Evolutionary conservation across 1,140 invertebrate species (phyloP).

Genomic region (Platyscapa corneri): DNA sequence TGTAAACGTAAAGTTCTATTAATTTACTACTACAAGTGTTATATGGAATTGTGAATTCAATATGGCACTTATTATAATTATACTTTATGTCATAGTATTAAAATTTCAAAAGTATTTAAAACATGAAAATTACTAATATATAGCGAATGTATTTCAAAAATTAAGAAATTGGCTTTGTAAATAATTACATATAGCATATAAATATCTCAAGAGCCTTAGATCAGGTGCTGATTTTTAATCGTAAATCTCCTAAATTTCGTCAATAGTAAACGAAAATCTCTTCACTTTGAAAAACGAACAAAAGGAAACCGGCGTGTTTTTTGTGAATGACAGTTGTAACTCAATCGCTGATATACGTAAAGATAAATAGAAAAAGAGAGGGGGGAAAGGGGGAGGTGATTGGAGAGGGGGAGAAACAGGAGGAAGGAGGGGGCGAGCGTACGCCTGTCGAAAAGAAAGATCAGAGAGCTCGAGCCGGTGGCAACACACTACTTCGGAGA

Average conservation of each 20-base stretch:
- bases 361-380: neutral
- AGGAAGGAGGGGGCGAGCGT: conserved; percentile 24
- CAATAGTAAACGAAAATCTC: conserved; percentile 16
- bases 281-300: conserved; percentile 29
- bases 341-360: conserved; percentile 27
- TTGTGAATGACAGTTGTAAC: neutral
- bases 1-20: conserved; percentile 12
- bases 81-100: conserved; percentile 36
- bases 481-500: conserved; percentile 66
- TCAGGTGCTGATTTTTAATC: conserved; percentile 48
- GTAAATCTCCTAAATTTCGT: conserved; percentile 37
- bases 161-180: conserved; percentile 46
- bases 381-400: neutral
- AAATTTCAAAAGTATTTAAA: conserved; percentile 40
- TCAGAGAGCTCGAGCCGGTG: conserved; percentile 41
- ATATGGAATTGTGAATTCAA: conserved; percentile 15
- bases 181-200: conserved; percentile 41
- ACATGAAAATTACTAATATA: conserved; percentile 14
- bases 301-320: conserved; percentile 5
- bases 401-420: neutral
- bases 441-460: too few species aligned
- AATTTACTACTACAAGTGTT: conserved; percentile 1
- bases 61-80: conserved; percentile 14
- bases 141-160: conserved; percentile 30
- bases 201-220: conserved; percentile 47